Evolutionary conservation across 2,113 vertebrate genomes (phyloP).

Genomic region (Chaetops frenatus): DNA sequence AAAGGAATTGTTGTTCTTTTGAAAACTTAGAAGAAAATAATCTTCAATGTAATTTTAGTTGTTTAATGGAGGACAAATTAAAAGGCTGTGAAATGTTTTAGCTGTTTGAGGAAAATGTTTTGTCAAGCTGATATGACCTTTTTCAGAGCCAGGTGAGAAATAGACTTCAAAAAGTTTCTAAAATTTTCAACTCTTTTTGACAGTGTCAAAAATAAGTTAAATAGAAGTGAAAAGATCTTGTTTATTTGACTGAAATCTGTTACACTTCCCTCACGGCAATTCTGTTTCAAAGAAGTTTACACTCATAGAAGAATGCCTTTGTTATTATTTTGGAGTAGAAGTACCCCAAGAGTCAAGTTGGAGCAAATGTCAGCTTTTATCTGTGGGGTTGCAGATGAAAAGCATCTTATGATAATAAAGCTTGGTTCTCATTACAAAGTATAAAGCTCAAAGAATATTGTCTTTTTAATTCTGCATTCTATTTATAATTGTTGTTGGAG

Average conservation of each 20-base stretch:
- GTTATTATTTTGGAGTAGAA: not conserved
- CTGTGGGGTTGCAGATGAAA: not conserved
- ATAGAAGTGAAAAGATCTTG: not conserved
- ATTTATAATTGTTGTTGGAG: not conserved
- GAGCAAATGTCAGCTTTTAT: not conserved
- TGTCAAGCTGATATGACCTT: not conserved
- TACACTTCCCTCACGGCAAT: not conserved
- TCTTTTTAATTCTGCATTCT: not conserved
- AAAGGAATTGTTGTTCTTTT: not conserved
- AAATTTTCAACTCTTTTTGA: not conserved
- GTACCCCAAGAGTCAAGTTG: not conserved
- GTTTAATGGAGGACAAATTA: not conserved
- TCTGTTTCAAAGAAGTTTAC: not conserved
- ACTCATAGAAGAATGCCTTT: not conserved
- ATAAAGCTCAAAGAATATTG: not conserved
- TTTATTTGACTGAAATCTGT: not conserved
- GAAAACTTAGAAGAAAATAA: not conserved
- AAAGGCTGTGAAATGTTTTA: not conserved
- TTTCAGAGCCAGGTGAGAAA: not conserved
- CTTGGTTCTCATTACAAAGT: not conserved
- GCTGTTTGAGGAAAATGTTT: not conserved
- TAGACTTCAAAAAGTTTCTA: not conserved
- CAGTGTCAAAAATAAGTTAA: not conserved
- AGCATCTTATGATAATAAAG: not conserved
- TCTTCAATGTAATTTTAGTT: not conserved